These are phyloP conservation scores for Heliothis subflexa DNA, from an alignment of 1,140 invertebrate genomes.

Conservation along the genomic window DNA sequence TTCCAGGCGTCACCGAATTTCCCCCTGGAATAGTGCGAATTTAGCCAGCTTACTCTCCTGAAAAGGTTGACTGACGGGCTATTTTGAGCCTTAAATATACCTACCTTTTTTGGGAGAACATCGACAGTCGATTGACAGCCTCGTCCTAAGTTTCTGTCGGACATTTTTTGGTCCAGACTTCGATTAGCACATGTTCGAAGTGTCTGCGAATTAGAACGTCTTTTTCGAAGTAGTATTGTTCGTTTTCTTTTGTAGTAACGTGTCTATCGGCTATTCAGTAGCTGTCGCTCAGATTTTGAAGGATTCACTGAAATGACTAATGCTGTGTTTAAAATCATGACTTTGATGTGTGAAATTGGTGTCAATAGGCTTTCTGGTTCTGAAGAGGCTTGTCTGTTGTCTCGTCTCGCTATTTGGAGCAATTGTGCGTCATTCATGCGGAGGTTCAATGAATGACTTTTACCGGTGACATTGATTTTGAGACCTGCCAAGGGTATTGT, in stretches of 20 bases:
- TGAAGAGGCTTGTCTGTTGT: conserved; percentile 28
- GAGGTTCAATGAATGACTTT: conserved; percentile 14
- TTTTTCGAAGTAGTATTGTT: conserved; percentile 43
- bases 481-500: conserved; percentile 17
- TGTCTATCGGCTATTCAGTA: conserved; percentile 10
- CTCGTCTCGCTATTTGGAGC: neutral
- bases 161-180: conserved; percentile 47
- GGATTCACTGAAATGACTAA: conserved; percentile 4
- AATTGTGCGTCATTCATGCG: conserved; percentile 8
- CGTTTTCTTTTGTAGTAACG: conserved; percentile 15
- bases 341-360: conserved; percentile 44
- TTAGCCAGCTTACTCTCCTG: conserved; percentile 58
- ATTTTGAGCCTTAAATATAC: conserved; percentile 68
- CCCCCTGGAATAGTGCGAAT: conserved; percentile 62
- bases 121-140: conserved; percentile 67
- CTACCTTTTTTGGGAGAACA: conserved; percentile 58
- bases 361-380: conserved; percentile 24
- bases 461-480: conserved; percentile 20
- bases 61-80: conserved; percentile 54
- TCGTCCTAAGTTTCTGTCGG: conserved; percentile 50
- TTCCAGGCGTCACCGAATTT: conserved; percentile 52
- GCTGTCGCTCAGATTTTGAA: conserved; percentile 19
- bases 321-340: conserved; percentile 36
- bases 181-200: conserved; percentile 65
- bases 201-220: conserved; percentile 56